These are phyloP conservation scores for Osedax frankpressi DNA, from an alignment of 2,888 invertebrate species.

Conservation along the genomic window DNA sequence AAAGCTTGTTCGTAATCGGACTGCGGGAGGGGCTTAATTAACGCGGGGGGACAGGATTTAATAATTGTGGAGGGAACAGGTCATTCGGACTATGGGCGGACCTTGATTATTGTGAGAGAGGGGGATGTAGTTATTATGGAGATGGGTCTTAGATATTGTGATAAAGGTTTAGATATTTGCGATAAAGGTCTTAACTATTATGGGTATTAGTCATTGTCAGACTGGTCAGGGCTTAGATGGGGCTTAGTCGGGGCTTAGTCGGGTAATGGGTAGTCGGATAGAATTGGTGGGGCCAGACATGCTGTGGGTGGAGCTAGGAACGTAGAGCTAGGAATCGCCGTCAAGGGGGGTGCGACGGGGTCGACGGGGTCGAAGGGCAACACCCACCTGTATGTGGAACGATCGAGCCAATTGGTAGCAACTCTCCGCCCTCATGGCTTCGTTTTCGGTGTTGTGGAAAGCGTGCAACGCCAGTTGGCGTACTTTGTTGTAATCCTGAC, in stretches of 20 bases:
- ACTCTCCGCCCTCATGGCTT: conserved; percentile 94
- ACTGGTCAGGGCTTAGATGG: neutral
- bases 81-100: too few relatives aligned
- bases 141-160: too few relatives aligned
- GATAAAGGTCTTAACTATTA: too few relatives aligned
- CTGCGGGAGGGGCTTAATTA: conserved; percentile 33
- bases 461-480: conserved; percentile 91
- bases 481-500: conserved; percentile 78
- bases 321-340: too few relatives aligned
- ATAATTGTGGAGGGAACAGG: too few relatives aligned
- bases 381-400: conserved; percentile 62
- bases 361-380: neutral
- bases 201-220: too few relatives aligned
- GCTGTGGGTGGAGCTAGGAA: too few relatives aligned
- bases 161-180: too few relatives aligned
- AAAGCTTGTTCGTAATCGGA: conserved; percentile 69
- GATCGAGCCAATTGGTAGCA: conserved; percentile 92
- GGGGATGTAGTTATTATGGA: too few relatives aligned
- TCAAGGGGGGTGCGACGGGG: conserved; percentile 34
- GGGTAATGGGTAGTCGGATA: neutral
- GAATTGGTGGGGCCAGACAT: too few relatives aligned
- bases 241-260: too few relatives aligned
- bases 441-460: conserved; percentile 95
- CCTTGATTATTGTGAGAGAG: too few relatives aligned
- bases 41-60: neutral